Conservation (phyloP, 2,113 vertebrate species). For the Sturnira hondurensis region DNA sequence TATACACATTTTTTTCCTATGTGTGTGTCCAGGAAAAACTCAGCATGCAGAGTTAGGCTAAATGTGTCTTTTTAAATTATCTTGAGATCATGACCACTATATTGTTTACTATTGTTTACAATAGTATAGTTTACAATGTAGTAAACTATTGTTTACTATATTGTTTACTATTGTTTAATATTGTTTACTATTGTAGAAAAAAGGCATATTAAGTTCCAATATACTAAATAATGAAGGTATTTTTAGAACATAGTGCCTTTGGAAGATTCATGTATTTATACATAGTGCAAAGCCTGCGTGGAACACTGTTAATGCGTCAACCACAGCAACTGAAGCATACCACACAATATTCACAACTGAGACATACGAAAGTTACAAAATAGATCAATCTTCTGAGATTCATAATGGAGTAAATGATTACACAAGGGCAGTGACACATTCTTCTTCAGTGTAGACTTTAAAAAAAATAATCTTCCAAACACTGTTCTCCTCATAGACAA, state of each 20-base stretch:
- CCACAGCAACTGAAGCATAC: background rate
- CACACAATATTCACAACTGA: background rate
- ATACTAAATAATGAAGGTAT: background rate
- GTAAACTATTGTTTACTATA: too few species aligned
- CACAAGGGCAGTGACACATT: background rate
- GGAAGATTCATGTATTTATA: background rate
- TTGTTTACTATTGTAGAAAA: background rate
- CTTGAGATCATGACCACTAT: background rate
- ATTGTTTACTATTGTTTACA: background rate
- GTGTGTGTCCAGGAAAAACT: background rate
- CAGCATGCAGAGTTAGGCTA: background rate
- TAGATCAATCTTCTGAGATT: background rate
- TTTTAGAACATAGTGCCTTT: background rate
- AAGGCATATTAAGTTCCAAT: background rate
- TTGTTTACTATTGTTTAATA: background rate
- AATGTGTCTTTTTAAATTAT: background rate
- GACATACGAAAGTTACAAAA: background rate
- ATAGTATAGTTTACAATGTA: too few species aligned
- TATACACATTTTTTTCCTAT: background rate
- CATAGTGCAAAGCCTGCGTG: background rate
- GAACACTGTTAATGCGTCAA: background rate
- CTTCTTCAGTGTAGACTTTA: background rate
- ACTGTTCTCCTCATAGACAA: background rate
- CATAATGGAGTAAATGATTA: background rate
- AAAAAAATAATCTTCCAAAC: background rate